phyloP scores from a whole-genome alignment of 2,113 vertebrate species.

The Brachypodius melanocephalos region DNA sequence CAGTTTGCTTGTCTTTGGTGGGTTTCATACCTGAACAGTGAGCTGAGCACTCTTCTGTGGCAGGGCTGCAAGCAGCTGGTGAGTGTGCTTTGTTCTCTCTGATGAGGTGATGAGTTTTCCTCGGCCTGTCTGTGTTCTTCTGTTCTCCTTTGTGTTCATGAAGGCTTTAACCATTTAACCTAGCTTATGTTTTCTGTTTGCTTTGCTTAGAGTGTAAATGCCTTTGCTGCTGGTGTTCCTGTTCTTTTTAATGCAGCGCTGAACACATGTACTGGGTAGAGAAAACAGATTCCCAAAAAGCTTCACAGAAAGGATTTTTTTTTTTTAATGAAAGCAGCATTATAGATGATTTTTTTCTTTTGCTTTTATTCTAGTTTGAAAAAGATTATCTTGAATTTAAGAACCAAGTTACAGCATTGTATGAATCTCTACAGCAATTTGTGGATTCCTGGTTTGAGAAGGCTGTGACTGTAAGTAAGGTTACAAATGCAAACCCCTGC shows the following conservation, averaged over 20 bases:
- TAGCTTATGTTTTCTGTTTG: neutral
- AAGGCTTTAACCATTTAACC: neutral
- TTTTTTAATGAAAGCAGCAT: neutral
- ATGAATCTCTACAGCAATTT: slow-evolving; percentile 74
- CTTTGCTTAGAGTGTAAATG: neutral
- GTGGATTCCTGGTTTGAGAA: slow-evolving; percentile 79
- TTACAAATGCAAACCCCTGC: neutral
- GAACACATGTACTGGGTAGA: neutral
- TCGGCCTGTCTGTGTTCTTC: neutral
- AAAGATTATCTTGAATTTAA: slow-evolving; percentile 81
- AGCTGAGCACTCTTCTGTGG: neutral
- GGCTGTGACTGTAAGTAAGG: slow-evolving; percentile 73
- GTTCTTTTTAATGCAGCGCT: neutral
- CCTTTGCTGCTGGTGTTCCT: neutral
- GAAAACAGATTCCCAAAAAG: neutral
- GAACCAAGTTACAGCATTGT: slow-evolving; percentile 73
- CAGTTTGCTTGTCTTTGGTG: neutral
- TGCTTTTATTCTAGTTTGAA: slow-evolving; percentile 76
- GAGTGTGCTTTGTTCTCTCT: neutral
- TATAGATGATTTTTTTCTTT: neutral
- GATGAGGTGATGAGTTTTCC: neutral
- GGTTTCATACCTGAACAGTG: neutral
- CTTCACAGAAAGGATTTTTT: neutral
- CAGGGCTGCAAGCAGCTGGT: neutral
- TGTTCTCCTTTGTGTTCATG: neutral